Evolutionary conservation across 2,113 vertebrate species (phyloP), one percentile per base, ranked within the genome.

Genomic region (Leucopsar rothschildi): DNA sequence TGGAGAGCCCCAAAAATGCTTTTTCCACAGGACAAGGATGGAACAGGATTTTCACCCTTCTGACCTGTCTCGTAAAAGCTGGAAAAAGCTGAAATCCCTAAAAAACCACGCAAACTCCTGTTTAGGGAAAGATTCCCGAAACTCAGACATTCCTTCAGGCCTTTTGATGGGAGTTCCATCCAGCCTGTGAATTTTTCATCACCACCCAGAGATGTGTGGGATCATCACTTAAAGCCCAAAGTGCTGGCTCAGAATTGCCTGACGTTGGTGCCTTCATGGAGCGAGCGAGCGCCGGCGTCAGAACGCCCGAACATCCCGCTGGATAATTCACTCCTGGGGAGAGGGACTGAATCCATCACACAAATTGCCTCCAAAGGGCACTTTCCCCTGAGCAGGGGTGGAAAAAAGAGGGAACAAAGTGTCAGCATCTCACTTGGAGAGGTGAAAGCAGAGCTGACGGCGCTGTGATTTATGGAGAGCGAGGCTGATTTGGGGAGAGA

Each of bases 381-480:
- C n/a, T 65, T 59, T 66, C 55, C 76, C 64, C 69, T 18, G 79
- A 86, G 87, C 78, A 66, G 0, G 2, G 56, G 70, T 39, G 73
- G 75, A 3, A 82, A 89, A 37, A 88, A 82, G 56, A 7, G 19
- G 90, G 94, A 95, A 95, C 35, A 44, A 61, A 82, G 56, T 73
- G 82, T 77, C 86, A 77, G 59, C 77, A 31, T 80, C 89, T 91
- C 78, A 27, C 61, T 82, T 3, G 40, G 79, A 77, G 94, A 79
- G n/a, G 80, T 33, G 81, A 83, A 88, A 94, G 40, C 6, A 0
- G 76, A 83, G 71, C 42, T 90, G 95, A 55, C 91, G 82, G 47
- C 1, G 0, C 52, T 2, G 75, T 92, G 92, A 97, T 96, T 96
- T 96, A 96, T 84, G 90, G 83, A 75, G 49, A 88, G 33, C 40